Conservation (phyloP, 2,797 vertebrate species). For the Limnodromus scolopaceus region DNA sequence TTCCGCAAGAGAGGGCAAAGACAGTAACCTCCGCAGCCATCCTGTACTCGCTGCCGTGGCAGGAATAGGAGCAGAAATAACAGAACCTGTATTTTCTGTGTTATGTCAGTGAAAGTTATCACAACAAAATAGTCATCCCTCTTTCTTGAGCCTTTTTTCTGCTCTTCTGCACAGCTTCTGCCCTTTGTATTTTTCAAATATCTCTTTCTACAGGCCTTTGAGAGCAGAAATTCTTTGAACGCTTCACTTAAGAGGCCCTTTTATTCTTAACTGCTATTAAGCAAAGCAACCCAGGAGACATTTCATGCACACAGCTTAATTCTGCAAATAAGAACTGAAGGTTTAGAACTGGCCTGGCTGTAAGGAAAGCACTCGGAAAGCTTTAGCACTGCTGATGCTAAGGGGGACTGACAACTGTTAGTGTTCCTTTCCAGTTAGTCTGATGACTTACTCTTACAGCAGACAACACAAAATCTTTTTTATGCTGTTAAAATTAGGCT, state of each 20-base stretch:
- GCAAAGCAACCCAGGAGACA: background rate
- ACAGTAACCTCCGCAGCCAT: background rate
- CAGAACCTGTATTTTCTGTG: background rate
- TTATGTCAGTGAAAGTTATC: background rate
- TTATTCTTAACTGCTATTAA: background rate
- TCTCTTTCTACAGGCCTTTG: background rate
- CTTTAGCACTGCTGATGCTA: background rate
- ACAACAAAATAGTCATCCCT: background rate
- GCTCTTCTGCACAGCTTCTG: background rate
- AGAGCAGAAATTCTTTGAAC: background rate
- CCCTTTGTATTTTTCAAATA: background rate
- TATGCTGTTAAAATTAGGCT: background rate
- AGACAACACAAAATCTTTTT: background rate
- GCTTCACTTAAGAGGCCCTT: fast-evolving
- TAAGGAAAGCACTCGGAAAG: background rate
- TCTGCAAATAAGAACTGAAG: background rate
- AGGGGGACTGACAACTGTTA: slow-evolving; percentile 6
- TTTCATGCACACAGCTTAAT: background rate
- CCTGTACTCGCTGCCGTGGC: fast-evolving
- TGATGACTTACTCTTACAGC: background rate
- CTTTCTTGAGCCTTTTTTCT: background rate
- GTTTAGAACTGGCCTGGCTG: background rate
- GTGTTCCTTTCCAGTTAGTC: background rate
- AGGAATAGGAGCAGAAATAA: background rate
- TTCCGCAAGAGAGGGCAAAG: too few species aligned